These are phyloP conservation scores for Fringilla coelebs DNA, from an alignment of 2,797 vertebrate genomes.

Conservation along the genomic window DNA sequence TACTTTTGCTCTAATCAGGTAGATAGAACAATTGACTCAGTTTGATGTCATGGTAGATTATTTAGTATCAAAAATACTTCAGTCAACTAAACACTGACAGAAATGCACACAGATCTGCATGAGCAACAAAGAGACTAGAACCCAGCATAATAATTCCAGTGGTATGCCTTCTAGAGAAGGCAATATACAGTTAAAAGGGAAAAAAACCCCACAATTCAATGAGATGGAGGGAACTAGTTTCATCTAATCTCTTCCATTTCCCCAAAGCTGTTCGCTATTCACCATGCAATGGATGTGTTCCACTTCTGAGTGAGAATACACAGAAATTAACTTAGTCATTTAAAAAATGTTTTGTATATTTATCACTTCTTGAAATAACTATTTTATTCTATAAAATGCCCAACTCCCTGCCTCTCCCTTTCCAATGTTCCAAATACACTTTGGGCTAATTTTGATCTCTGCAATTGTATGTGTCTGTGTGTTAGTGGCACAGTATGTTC, in stretches of 20 bases:
- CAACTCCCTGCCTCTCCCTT: background rate
- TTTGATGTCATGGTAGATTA: background rate
- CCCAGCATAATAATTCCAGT: background rate
- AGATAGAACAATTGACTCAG: background rate
- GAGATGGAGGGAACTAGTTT: background rate
- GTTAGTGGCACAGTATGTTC: constrained; percentile 19
- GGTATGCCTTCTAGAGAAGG: background rate
- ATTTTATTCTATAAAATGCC: background rate
- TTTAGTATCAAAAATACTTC: background rate
- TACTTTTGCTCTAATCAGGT: background rate
- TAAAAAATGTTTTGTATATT: background rate
- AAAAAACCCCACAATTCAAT: background rate
- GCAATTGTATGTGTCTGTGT: background rate
- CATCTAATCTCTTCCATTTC: background rate
- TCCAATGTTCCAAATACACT: background rate
- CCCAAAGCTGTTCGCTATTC: background rate
- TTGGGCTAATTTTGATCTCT: constrained; percentile 36
- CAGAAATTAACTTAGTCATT: background rate
- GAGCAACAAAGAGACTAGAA: background rate
- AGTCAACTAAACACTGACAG: background rate
- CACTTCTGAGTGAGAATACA: background rate
- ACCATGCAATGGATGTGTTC: background rate
- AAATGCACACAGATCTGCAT: background rate
- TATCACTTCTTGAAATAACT: constrained; percentile 1
- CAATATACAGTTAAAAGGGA: background rate